Conservation (phyloP, 2,888 invertebrate genomes). For the Acanthosepion lycidas region DNA sequence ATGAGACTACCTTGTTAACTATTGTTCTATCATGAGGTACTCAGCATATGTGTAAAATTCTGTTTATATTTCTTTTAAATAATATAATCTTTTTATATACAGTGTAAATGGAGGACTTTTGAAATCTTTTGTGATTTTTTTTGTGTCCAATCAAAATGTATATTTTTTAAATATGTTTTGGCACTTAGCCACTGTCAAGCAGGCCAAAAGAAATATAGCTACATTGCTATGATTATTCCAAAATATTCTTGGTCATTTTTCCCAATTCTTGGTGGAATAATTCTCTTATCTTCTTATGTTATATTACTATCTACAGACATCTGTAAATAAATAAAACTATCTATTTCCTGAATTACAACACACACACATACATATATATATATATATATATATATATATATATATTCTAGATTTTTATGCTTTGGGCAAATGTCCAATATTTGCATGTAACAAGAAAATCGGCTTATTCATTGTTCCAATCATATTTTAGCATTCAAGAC, state of each 20-base stretch:
- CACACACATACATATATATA: no score
- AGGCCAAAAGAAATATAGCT: neutral
- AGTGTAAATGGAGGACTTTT: no score
- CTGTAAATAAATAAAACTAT: neutral
- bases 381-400: neutral
- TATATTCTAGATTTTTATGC: neutral
- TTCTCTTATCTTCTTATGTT: neutral
- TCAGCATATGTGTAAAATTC: no score
- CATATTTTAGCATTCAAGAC: neutral
- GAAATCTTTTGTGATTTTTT: no score
- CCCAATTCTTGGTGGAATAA: neutral
- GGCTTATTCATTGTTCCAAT: neutral
- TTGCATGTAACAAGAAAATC: neutral
- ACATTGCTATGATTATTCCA: neutral
- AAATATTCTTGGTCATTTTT: no score
- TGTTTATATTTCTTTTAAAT: no score
- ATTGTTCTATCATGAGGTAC: no score
- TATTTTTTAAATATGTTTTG: no score
- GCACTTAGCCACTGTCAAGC: neutral
- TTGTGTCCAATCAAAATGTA: no score
- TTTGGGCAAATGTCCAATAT: neutral
- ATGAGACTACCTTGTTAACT: no score
- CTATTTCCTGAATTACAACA: neutral
- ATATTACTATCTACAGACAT: neutral
- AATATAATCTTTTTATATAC: no score